phyloP scores from a whole-genome alignment of 1,140 invertebrate genomes.

The Caerostris darwini region DNA sequence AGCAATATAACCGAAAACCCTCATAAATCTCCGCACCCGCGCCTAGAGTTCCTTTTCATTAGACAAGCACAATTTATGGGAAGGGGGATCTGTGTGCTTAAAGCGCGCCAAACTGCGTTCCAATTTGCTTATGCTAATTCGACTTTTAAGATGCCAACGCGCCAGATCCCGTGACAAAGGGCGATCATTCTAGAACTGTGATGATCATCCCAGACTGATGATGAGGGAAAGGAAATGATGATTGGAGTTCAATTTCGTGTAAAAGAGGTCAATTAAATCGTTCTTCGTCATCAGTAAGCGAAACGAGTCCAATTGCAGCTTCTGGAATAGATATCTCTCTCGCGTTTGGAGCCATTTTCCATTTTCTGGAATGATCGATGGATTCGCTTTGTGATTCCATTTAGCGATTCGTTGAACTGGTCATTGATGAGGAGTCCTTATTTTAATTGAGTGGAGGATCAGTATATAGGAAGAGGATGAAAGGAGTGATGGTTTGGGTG shows the following conservation, averaged over 20 bases:
- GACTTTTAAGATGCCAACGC: neutral
- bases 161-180: neutral
- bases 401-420: neutral
- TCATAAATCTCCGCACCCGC: neutral
- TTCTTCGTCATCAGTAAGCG: neutral
- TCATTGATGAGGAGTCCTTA: neutral
- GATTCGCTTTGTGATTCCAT: neutral
- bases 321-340: neutral
- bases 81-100: neutral
- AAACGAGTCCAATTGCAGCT: neutral
- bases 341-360: neutral
- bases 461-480: neutral
- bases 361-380: neutral
- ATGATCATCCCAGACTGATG: neutral
- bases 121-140: constrained; percentile 14
- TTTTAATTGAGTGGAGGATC: constrained; percentile 1
- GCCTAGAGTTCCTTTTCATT: neutral
- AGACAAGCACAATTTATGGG: neutral
- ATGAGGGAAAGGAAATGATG: neutral
- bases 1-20: neutral
- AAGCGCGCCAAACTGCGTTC: neutral
- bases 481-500: neutral
- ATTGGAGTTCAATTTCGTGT: constrained; percentile 7
- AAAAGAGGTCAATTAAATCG: neutral
- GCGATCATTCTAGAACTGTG: neutral